phyloP scores from a whole-genome alignment of 2,797 vertebrate species.

The Capromys pilorides region DNA sequence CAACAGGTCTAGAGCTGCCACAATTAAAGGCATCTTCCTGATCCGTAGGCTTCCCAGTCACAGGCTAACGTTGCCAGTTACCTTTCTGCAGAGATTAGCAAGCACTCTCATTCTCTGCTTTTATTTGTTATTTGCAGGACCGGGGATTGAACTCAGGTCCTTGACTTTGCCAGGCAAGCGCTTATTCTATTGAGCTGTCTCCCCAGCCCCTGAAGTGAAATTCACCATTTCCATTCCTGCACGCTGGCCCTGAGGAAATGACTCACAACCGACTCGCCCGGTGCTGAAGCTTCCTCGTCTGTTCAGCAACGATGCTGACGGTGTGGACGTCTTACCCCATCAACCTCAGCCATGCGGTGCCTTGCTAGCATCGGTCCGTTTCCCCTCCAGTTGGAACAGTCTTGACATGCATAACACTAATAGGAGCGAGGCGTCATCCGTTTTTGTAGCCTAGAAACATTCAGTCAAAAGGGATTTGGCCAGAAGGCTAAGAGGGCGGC shows the following conservation, averaged over 20 bases:
- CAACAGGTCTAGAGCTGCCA: not conserved
- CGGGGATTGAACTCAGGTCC: too few relatives aligned
- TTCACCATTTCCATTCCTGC: not conserved
- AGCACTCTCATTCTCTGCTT: not conserved
- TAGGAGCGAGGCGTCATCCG: not conserved
- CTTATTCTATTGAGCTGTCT: too few relatives aligned
- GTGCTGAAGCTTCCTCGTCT: not conserved
- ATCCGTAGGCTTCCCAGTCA: not conserved
- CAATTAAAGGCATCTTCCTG: not conserved
- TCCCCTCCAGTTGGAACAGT: not conserved
- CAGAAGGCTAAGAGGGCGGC: not conserved
- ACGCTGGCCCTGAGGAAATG: not conserved
- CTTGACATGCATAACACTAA: slow-evolving; percentile 19
- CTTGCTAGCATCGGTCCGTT: not conserved
- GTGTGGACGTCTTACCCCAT: not conserved
- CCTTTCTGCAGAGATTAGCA: not conserved
- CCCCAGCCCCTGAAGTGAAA: too few relatives aligned
- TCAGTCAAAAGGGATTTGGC: not conserved
- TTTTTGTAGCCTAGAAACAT: not conserved
- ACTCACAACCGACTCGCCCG: not conserved
- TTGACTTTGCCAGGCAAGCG: too few relatives aligned
- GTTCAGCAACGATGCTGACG: not conserved
- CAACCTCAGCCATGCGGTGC: not conserved
- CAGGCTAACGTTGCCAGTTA: not conserved
- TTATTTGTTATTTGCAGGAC: too few relatives aligned